Evolutionary conservation across 2,888 invertebrate genomes (phyloP).

Genomic region (Smittia aterrima): DNA sequence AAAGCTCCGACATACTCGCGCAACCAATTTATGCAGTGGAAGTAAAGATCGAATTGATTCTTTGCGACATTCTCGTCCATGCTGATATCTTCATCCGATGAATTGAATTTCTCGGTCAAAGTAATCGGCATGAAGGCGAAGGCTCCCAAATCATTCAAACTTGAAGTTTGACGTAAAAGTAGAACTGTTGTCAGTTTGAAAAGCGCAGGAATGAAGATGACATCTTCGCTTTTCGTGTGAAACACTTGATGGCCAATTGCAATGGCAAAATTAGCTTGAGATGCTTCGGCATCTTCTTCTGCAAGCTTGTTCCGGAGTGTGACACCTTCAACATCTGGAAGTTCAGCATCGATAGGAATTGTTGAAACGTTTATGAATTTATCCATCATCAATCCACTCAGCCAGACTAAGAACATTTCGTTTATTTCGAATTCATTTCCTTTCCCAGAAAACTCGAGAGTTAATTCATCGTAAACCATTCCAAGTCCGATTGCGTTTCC

Average conservation of each 20-base stretch:
- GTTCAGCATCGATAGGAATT: not conserved
- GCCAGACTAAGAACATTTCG: constrained; percentile 4
- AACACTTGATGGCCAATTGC: not conserved
- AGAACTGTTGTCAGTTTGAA: constrained; percentile 8
- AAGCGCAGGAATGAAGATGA: constrained; percentile 1
- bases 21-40: constrained; percentile 27
- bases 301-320: not conserved
- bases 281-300: not conserved
- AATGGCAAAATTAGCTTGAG: not conserved
- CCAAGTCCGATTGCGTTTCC: not conserved
- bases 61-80: not conserved
- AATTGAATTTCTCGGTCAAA: constrained; percentile 2
- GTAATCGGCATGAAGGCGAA: constrained; percentile 10
- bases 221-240: not conserved
- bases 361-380: not conserved
- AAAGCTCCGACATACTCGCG: constrained; percentile 19
- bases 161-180: not conserved
- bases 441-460: constrained; percentile 3
- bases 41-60: constrained; percentile 22
- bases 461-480: constrained; percentile 29
- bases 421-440: not conserved
- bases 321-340: not conserved
- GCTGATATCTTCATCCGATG: constrained; percentile 16
- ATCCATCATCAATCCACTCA: not conserved
- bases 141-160: not conserved